These are phyloP conservation scores for Nyleta sp. DNA, from an alignment of 2,888 invertebrate genomes.

Conservation along the genomic window DNA sequence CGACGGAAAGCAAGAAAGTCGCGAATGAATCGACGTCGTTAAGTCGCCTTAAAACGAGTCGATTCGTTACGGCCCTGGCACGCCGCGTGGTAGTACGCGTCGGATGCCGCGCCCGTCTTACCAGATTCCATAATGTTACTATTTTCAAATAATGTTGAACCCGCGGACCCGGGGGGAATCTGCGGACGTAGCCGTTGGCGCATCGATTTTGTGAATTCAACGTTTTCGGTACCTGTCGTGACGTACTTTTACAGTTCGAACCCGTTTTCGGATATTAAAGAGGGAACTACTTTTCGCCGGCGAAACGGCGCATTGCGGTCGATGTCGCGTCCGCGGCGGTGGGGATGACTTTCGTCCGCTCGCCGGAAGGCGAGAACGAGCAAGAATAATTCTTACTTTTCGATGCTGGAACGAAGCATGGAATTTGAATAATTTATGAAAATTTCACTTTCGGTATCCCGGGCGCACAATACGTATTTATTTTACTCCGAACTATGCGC, in stretches of 20 bases:
- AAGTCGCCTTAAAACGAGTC: background rate
- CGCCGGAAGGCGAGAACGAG: constrained; percentile 54
- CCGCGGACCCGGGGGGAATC: background rate
- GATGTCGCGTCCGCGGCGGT: constrained; percentile 52
- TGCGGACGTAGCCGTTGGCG: too few species aligned
- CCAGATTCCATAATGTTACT: constrained; percentile 73
- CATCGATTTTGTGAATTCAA: too few species aligned
- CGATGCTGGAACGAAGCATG: constrained; percentile 39
- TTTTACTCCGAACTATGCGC: constrained; percentile 27
- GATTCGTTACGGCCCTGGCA: constrained; percentile 58
- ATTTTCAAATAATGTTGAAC: constrained; percentile 71
- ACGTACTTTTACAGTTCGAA: constrained; percentile 76
- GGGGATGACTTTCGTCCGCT: constrained; percentile 60
- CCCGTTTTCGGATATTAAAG: constrained; percentile 43
- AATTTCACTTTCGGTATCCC: constrained; percentile 42
- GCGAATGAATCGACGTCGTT: too few species aligned
- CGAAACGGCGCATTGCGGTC: constrained; percentile 63
- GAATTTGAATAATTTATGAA: constrained; percentile 59
- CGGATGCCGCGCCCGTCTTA: constrained; percentile 74
- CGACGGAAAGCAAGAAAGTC: too few species aligned
- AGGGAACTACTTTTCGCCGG: constrained; percentile 45
- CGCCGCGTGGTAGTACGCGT: constrained; percentile 70
- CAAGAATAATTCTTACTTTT: constrained; percentile 55
- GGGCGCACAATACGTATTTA: constrained; percentile 32
- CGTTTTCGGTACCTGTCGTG: constrained; percentile 71